Evolutionary conservation across 2,113 vertebrate genomes (phyloP), one percentile per base, ranked within the genome.

Genomic region (Alethe castanea): DNA sequence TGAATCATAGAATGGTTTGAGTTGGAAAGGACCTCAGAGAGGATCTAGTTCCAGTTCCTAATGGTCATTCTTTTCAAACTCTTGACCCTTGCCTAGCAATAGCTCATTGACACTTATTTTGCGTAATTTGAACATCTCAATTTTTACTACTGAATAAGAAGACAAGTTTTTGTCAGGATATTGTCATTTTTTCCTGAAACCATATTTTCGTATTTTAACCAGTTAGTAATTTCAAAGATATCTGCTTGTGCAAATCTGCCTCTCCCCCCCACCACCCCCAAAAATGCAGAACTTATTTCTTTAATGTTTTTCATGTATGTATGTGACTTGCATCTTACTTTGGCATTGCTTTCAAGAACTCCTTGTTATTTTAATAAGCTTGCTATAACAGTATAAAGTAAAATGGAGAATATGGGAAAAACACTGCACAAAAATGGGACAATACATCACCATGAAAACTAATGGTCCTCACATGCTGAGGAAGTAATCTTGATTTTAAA

Each of bases 261-360:
- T 64, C 19, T 25, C 8, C 11, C 19, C 11, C 2, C 9, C 3
- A 14, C 3, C 2, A 5, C 10, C 4, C 11, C 4, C 47, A 73
- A 64, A 56, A 74, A 8, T 5, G 2, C 12, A 56, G 14, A 87
- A 81, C 14, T 29, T 62, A 20, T 76, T 86, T 92, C 62, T 71
- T 50, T 60, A 19, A 67, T 31, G 14, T 38, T 88, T 64, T 62
- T 73, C 42, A 23, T 50, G 14, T 11, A 53, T 4, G 1, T 69
- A 33, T 61, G 33, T 74, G 60, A 59, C 50, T 78, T 73, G 54
- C 5, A 44, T 88, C 87, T 77, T 61, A 80, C 19, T 65, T 70
- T 81, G 19, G 3, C 29, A 54, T 70, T 74, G 72, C 24, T 91
- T 91, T 54, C 19, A 62, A 53, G 28, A 91, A 16, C 19, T 85